Evolutionary conservation across 2,113 vertebrate genomes (phyloP).

Genomic region (Anseranas semipalmata): DNA sequence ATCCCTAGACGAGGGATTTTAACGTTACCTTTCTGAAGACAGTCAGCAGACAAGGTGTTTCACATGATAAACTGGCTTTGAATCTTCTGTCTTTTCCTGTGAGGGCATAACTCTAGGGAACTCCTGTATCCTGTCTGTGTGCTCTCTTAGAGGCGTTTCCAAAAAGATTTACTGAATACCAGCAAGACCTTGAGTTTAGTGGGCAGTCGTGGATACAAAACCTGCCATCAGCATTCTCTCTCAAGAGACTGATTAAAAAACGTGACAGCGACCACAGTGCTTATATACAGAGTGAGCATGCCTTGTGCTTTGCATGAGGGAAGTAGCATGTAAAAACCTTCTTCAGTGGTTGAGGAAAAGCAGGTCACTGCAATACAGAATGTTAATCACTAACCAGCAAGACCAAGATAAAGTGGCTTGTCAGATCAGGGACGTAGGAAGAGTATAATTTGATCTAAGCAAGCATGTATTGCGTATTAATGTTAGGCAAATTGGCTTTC

Average conservation of each 20-base stretch:
- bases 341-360: not conserved
- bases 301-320: not conserved
- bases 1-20: not conserved
- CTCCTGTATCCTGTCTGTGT: not conserved
- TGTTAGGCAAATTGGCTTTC: conserved; percentile 37
- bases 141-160: not conserved
- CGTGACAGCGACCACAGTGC: not conserved
- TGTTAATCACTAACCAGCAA: conserved; percentile 28
- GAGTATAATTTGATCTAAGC: conserved; percentile 22
- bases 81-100: not conserved
- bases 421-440: not conserved
- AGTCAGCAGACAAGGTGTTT: not conserved
- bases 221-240: not conserved
- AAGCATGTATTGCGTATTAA: conserved; percentile 18
- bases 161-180: not conserved
- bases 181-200: not conserved
- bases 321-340: not conserved
- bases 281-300: not conserved
- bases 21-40: not conserved
- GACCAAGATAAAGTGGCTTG: conserved; percentile 3
- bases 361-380: not conserved
- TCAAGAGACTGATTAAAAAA: not conserved
- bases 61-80: not conserved
- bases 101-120: not conserved
- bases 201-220: not conserved